Percentiles rank a stretch among this genome's conserved stretches.
Evolutionary conservation across 2,797 vertebrate species (phyloP).

Genomic region (Diplodus puntazzo): DNA sequence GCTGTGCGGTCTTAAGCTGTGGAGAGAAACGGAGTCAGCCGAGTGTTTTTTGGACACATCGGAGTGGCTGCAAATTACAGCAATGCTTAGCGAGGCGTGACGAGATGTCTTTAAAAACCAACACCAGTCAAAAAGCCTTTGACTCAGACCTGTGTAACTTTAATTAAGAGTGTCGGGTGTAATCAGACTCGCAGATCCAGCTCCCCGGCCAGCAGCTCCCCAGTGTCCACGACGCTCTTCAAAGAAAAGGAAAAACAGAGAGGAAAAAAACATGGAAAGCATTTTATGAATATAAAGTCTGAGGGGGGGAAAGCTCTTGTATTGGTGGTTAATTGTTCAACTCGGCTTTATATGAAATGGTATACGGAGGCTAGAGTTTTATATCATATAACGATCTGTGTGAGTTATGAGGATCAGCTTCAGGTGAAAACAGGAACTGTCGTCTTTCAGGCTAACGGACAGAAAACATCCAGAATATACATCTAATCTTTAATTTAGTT

Average conservation of each 20-base stretch:
- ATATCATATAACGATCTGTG: background rate
- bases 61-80: slow-evolving; percentile 82
- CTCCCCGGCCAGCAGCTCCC: slow-evolving; percentile 72
- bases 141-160: slow-evolving; percentile 81
- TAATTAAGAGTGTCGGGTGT: slow-evolving; percentile 81
- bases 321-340: slow-evolving; percentile 62
- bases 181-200: slow-evolving; percentile 81
- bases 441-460: no score
- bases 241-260: slow-evolving; percentile 55
- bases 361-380: slow-evolving; percentile 1
- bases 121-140: slow-evolving; percentile 82
- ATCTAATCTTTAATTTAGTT: no score
- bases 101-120: slow-evolving; percentile 83
- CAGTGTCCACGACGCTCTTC: slow-evolving; percentile 64
- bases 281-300: slow-evolving; percentile 74
- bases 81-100: slow-evolving; percentile 80
- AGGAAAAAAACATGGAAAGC: slow-evolving; percentile 47
- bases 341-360: slow-evolving; percentile 27
- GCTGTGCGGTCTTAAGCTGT: slow-evolving; percentile 68
- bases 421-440: no score
- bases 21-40: slow-evolving; percentile 58
- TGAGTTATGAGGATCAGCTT: slow-evolving; percentile 3
- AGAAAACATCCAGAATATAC: no score
- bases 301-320: slow-evolving; percentile 32
- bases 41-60: slow-evolving; percentile 68